These are phyloP conservation scores for Zaprionus africanus DNA, from an alignment of 1,140 invertebrate species.

Conservation along the genomic window DNA sequence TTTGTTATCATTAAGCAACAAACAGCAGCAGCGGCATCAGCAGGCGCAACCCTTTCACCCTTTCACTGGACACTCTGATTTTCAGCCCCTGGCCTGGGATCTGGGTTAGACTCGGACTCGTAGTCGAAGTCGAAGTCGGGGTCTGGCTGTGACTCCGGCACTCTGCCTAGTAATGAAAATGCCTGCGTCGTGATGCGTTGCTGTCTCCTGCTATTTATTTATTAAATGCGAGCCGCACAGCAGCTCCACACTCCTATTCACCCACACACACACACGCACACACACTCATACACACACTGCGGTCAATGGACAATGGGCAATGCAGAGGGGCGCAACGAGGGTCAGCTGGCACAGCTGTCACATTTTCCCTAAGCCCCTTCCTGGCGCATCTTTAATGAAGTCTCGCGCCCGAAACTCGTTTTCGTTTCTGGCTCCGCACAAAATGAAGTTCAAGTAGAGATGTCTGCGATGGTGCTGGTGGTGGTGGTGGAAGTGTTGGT, in stretches of 20 bases:
- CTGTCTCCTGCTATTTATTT: constrained; percentile 77
- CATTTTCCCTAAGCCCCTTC: constrained; percentile 62
- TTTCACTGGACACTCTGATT: constrained; percentile 2
- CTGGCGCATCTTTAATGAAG: constrained; percentile 44
- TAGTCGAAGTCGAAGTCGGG: neutral
- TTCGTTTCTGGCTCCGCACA: constrained; percentile 21
- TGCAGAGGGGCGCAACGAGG: constrained; percentile 39
- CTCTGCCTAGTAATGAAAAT: constrained; percentile 58
- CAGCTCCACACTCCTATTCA: constrained; percentile 9
- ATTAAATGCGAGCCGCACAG: constrained; percentile 61
- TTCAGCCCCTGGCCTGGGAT: constrained; percentile 4
- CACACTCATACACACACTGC: constrained; percentile 28
- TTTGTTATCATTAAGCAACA: constrained; percentile 81
- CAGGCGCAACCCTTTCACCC: constrained; percentile 57
- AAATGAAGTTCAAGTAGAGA: constrained; percentile 53
- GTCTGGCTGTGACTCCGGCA: constrained; percentile 12
- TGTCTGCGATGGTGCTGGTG: neutral
- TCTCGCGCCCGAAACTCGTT: constrained; percentile 43
- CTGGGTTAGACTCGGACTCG: neutral
- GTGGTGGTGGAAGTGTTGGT: neutral
- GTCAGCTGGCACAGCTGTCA: constrained; percentile 79
- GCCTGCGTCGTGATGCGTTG: constrained; percentile 43
- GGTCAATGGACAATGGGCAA: constrained; percentile 10
- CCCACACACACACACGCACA: neutral
- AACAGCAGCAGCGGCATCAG: constrained; percentile 15